Evolutionary conservation across 2,888 invertebrate genomes (phyloP).

Genomic region (Tenthredo mesomela): DNA sequence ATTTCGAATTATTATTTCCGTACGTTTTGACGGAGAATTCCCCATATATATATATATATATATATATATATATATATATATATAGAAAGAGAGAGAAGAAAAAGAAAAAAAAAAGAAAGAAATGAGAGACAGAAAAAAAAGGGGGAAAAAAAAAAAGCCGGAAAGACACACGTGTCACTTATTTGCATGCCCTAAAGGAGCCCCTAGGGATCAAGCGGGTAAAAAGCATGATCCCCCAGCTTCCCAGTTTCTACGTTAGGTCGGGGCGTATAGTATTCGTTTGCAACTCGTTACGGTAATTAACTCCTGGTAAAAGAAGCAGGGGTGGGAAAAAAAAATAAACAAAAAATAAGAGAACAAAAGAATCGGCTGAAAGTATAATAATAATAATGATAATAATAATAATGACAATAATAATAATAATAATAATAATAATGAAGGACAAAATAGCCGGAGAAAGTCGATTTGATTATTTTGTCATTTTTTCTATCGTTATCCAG

Average conservation of each 20-base stretch:
- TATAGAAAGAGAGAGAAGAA: no score
- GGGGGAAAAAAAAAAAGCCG: background rate
- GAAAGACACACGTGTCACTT: constrained; percentile 29
- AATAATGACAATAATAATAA: background rate
- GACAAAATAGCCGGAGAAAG: background rate
- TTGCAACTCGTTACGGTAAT: constrained; percentile 39
- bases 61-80: no score
- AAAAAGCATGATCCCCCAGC: constrained; percentile 10
- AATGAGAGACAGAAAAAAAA: background rate
- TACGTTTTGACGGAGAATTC: no score
- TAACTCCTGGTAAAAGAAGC: constrained; percentile 22
- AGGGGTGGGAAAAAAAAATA: background rate
- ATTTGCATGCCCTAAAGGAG: constrained; percentile 29
- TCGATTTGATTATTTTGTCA: background rate
- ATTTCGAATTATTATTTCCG: no score
- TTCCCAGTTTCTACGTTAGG: background rate
- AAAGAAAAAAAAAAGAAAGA: no score
- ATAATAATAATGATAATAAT: background rate
- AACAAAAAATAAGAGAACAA: background rate
- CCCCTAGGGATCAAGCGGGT: constrained; percentile 4
- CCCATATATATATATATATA: no score
- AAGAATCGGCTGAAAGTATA: background rate
- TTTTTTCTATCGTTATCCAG: background rate
- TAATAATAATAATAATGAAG: background rate
- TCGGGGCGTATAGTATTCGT: constrained; percentile 2